phyloP scores from a whole-genome alignment of 2,113 vertebrate species.

The Leptobrachium leishanense region DNA sequence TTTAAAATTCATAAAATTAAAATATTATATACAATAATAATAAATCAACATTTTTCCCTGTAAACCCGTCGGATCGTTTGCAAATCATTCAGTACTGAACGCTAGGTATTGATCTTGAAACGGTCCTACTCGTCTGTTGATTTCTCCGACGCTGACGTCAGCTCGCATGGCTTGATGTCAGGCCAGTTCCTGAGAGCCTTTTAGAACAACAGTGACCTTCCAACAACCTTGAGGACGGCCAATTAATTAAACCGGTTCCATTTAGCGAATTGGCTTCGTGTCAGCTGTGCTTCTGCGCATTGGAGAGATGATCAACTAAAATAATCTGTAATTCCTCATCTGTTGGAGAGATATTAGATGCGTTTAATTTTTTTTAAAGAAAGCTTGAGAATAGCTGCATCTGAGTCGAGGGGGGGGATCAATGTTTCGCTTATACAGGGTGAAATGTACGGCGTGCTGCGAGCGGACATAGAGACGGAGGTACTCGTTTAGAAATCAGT shows the following conservation, averaged over 20 bases:
- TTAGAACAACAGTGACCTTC: neutral
- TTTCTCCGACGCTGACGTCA: slow-evolving; percentile 9
- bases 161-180: neutral
- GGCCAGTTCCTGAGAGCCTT: neutral
- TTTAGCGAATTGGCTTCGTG: neutral
- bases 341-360: neutral
- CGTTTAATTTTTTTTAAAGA: too few species aligned
- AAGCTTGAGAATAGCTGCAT: neutral
- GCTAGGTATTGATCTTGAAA: neutral
- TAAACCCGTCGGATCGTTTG: neutral
- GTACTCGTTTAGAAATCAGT: neutral
- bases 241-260: neutral
- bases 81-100: neutral
- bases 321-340: neutral
- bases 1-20: too few species aligned
- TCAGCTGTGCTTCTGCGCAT: neutral
- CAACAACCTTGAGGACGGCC: neutral
- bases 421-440: neutral
- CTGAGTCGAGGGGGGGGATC: neutral
- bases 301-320: neutral
- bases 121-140: neutral
- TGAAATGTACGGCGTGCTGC: neutral
- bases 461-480: neutral
- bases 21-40: too few species aligned
- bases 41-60: too few species aligned